Conservation (phyloP, 37 sponge, comb jelly and placozoan species). For the Halisarca cf. caerulea region DNA sequence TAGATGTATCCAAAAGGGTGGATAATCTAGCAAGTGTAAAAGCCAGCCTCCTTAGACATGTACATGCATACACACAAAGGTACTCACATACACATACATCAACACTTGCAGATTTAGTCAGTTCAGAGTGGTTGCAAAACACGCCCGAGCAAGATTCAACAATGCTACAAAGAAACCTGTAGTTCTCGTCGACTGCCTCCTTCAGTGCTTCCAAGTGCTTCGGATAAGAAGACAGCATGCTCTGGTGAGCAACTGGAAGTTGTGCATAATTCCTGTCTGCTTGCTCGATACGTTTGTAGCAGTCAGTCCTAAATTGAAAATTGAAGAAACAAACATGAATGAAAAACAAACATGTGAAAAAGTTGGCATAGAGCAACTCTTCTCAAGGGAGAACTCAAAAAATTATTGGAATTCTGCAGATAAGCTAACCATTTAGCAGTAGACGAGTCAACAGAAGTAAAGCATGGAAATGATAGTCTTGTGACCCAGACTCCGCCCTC, state of each 20-base stretch:
- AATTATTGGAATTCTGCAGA: too few species aligned
- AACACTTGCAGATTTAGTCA: background rate
- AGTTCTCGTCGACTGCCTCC: conserved; percentile 69
- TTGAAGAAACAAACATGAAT: too few species aligned
- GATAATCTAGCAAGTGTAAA: too few species aligned
- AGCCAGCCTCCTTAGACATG: background rate
- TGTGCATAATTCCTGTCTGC: conserved; percentile 38
- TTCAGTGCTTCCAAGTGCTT: conserved; percentile 39
- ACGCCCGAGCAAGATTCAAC: conserved; percentile 47
- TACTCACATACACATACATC: background rate
- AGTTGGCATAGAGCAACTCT: too few species aligned
- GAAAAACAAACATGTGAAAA: too few species aligned
- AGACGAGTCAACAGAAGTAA: too few species aligned
- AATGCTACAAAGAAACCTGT: conserved; percentile 65
- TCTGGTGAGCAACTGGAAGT: conserved; percentile 65
- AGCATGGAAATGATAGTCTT: too few species aligned
- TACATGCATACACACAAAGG: background rate
- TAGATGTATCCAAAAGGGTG: too few species aligned
- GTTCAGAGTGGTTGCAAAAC: conserved; percentile 78
- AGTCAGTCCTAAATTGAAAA: conserved; percentile 30
- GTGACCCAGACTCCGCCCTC: too few species aligned
- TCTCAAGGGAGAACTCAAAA: too few species aligned
- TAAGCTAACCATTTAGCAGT: too few species aligned
- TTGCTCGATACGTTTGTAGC: conserved; percentile 26
- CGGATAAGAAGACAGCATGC: conserved; percentile 56